Conservation (phyloP, 2,797 vertebrate genomes). For the Phataginus tricuspis region DNA sequence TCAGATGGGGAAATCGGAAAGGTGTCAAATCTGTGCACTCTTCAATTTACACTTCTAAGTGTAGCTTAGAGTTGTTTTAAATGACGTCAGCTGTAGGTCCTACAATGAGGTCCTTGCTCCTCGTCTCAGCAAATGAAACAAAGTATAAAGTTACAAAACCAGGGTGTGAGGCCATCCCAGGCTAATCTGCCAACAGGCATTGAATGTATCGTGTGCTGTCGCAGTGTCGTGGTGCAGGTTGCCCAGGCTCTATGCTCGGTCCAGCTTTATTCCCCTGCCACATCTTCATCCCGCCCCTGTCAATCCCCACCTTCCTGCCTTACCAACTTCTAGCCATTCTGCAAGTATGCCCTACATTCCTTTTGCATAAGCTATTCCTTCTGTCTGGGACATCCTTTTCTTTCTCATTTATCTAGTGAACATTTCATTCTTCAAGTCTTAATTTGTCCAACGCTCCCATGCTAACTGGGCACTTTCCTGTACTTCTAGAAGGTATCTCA, state of each 20-base stretch:
- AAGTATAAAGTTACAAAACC: background rate
- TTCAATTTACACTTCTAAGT: background rate
- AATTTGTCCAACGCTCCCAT: background rate
- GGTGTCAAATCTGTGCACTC: background rate
- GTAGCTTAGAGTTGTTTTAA: background rate
- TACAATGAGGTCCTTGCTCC: background rate
- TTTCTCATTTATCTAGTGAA: background rate
- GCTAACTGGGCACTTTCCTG: background rate
- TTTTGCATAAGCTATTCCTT: background rate
- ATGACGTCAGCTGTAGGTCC: background rate
- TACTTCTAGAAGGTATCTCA: background rate
- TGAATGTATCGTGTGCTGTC: fast-evolving
- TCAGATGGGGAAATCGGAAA: background rate
- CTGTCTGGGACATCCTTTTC: background rate
- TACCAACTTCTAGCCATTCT: background rate
- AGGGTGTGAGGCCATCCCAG: background rate
- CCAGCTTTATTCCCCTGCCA: background rate
- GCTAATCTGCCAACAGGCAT: background rate
- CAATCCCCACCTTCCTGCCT: background rate
- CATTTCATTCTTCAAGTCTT: background rate
- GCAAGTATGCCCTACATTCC: background rate
- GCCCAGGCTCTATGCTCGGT: background rate
- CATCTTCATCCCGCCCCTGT: background rate
- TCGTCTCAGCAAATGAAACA: background rate
- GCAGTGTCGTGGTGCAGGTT: fast-evolving